phyloP scores from a whole-genome alignment of 1,140 invertebrate genomes.

The Hydropsyche tenuis region DNA sequence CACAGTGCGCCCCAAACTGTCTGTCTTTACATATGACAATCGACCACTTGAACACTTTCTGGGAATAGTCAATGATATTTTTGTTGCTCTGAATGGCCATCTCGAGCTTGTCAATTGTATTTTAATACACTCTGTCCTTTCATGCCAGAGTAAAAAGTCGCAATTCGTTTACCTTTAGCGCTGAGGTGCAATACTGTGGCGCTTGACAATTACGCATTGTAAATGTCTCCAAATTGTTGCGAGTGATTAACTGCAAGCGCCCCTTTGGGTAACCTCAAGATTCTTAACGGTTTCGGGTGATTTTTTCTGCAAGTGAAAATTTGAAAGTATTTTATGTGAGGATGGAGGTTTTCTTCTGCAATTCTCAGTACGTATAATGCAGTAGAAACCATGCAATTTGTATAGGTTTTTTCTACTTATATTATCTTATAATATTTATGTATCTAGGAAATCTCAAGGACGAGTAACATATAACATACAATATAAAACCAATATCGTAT shows the following conservation, averaged over 20 bases:
- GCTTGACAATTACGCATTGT: no score
- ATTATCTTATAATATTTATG: no score
- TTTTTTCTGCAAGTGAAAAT: slow-evolving; percentile 4
- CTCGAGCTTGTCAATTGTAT: not conserved
- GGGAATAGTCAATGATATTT: slow-evolving; percentile 33
- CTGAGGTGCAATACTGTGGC: no score
- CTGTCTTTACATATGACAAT: slow-evolving; percentile 29
- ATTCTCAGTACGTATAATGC: no score
- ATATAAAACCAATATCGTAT: no score
- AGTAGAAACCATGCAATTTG: no score
- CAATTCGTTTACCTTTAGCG: no score
- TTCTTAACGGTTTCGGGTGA: slow-evolving; percentile 20
- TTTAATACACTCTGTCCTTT: slow-evolving; percentile 5
- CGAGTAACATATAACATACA: no score
- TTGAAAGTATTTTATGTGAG: slow-evolving; percentile 9
- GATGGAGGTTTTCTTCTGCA: not conserved
- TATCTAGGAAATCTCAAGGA: no score
- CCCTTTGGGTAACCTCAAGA: slow-evolving; percentile 8
- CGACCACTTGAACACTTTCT: slow-evolving; percentile 42
- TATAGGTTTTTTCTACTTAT: no score
- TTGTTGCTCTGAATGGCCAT: slow-evolving; percentile 3
- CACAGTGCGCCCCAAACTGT: slow-evolving; percentile 33
- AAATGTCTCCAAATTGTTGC: no score
- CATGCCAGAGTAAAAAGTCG: not conserved
- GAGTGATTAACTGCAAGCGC: not conserved